Base-by-base conservation (phyloP, 2,797 vertebrate genomes). In the Characodon lateralis region DNA sequence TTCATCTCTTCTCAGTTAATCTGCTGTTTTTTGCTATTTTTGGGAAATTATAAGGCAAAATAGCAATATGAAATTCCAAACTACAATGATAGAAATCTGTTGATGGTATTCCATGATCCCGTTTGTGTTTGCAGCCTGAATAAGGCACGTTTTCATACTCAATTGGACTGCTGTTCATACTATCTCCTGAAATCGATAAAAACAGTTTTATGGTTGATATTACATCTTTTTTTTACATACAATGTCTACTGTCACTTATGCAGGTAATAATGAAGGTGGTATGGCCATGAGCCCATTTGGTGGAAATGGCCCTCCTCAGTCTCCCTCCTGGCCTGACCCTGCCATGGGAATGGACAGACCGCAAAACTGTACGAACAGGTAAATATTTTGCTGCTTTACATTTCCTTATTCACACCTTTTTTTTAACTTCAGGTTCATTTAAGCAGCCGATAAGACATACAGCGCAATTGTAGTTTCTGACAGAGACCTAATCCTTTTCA, bases 321-420 rank as follows among this genome's bases (percentile, higher is more conserved):
- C 97, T 14, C 96, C 96, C 55, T 95, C 97, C 10, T 99, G 98
- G 98, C 94, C 97, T 58, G 97, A 99, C 51, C 94, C 91, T 89
- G 92, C 96, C 79, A 89, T 97, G 77, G 93, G 95, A 68, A 90
- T 97, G 93, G 98, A 99, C 13, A 85, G 94, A 89, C 84, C 89
- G 20, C 92, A 84, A 72, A 91, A 79, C 22, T 92, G 94, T 84
- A 92, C 95, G 72, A 97, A 89, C 94, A 97, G 98, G 98, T 99
- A 93, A 80, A 74, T 2, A 9, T 43, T 51, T 59, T 39, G 1
- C 61, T 28, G 14, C 5, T 14, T 14, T 24, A 1, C 73, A 2
- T 5, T 2, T 5, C 18, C 35, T 14, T 20, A 20, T 77, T 50
- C 58, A 46, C 20, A 68, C 41, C 20, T 6, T 31, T 31, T 31